A percentile compares a stretch with the other conserved stretches of the same genome.
These are phyloP conservation scores for Netelia inedita DNA, from an alignment of 2,888 invertebrate genomes.

Conservation along the genomic window DNA sequence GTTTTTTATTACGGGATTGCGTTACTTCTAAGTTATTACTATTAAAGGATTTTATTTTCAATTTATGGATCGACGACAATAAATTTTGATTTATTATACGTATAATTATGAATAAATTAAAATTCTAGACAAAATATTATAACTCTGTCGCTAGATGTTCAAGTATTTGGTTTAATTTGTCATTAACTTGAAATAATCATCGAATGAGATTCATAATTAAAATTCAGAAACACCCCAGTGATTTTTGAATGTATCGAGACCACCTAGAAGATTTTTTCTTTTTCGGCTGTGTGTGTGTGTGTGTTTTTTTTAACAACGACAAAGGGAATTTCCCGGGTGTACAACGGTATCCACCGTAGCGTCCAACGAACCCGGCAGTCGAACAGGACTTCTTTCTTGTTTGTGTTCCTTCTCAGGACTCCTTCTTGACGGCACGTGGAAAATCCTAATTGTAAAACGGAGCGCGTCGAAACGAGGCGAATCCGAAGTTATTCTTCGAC, in stretches of 20 bases:
- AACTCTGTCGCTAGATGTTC: too few species aligned
- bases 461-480: constrained; percentile 63
- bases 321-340: constrained; percentile 48
- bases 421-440: constrained; percentile 45
- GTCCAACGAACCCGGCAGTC: constrained; percentile 71
- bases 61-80: too few species aligned
- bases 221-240: background rate
- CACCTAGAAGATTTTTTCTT: constrained; percentile 30
- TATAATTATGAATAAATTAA: background rate
- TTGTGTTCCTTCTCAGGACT: constrained; percentile 7
- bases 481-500: constrained; percentile 43
- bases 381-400: constrained; percentile 43
- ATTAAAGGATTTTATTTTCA: too few species aligned
- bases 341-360: constrained; percentile 26
- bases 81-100: background rate
- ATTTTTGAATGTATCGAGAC: constrained; percentile 24
- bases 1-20: background rate
- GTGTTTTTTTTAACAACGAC: constrained; percentile 28
- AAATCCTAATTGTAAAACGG: constrained; percentile 63
- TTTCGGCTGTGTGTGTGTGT: too few species aligned
- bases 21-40: background rate
- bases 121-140: background rate
- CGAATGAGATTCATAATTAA: background rate
- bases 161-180: too few species aligned
- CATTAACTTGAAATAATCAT: too few species aligned